Percentiles rank a stretch among this genome's conserved stretches.
phyloP scores from a whole-genome alignment of 2,888 invertebrate genomes.

The Protophormia terraenovae region DNA sequence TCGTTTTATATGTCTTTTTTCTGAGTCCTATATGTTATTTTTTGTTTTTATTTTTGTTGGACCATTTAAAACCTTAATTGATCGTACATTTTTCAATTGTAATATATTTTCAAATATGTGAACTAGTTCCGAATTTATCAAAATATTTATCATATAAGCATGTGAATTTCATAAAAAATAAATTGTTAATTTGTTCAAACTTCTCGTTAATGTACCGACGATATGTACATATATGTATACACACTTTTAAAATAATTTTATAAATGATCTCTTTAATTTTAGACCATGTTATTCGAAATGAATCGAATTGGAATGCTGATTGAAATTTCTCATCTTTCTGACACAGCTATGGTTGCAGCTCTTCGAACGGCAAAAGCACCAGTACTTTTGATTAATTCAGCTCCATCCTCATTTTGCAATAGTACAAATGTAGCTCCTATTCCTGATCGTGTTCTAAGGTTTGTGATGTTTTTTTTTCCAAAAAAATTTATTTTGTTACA shows the following conservation, averaged over 20 bases:
- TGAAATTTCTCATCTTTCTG: constrained; percentile 85
- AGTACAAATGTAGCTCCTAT: constrained; percentile 88
- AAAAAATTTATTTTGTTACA: background rate
- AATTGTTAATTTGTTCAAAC: too few species aligned
- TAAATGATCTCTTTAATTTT: constrained; percentile 61
- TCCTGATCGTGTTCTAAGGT: constrained; percentile 90
- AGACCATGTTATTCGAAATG: constrained; percentile 86
- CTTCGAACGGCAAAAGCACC: constrained; percentile 85
- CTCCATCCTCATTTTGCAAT: constrained; percentile 85
- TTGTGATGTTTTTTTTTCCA: background rate
- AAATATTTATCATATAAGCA: too few species aligned
- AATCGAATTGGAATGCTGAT: constrained; percentile 88
- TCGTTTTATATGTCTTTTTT: too few species aligned
- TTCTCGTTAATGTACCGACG: too few species aligned
- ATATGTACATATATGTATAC: too few species aligned
- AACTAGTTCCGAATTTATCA: too few species aligned
- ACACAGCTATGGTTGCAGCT: constrained; percentile 85
- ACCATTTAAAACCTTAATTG: too few species aligned
- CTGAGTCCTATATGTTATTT: too few species aligned
- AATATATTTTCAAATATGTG: too few species aligned
- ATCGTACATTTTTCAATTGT: too few species aligned
- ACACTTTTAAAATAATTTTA: background rate
- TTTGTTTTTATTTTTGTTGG: too few species aligned
- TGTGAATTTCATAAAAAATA: too few species aligned
- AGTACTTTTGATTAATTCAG: constrained; percentile 86